Evolutionary conservation across 2,888 invertebrate genomes (phyloP).

Genomic region (Ochropacha duplaris): DNA sequence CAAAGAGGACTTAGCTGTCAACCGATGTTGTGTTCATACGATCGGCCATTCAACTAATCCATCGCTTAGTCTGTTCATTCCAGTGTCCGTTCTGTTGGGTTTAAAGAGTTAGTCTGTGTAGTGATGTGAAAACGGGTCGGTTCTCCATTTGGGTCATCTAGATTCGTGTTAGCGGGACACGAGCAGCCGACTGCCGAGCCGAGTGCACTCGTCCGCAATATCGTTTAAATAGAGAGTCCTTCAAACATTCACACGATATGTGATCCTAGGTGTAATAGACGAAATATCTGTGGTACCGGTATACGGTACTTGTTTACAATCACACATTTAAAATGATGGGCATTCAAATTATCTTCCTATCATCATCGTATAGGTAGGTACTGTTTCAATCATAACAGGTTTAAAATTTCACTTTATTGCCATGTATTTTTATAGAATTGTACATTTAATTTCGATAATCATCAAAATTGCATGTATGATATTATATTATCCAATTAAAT

Average conservation of each 20-base stretch:
- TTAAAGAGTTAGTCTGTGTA: conserved; percentile 46
- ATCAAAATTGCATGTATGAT: background rate
- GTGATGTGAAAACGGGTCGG: conserved; percentile 58
- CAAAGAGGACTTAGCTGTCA: conserved; percentile 3
- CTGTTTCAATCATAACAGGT: background rate
- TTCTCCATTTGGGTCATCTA: conserved; percentile 61
- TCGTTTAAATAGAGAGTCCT: conserved; percentile 35
- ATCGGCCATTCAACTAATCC: conserved; percentile 25
- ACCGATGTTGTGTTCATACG: conserved; percentile 15
- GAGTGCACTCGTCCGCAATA: conserved; percentile 44
- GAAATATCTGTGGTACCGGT: background rate
- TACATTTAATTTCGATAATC: too few species aligned
- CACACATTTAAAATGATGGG: background rate
- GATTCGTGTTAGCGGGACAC: conserved; percentile 55
- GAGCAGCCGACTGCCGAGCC: conserved; percentile 34
- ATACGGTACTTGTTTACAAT: too few species aligned
- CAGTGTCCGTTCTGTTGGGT: conserved; percentile 15
- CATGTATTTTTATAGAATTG: too few species aligned
- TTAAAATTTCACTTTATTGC: too few species aligned
- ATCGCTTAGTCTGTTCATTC: conserved; percentile 28
- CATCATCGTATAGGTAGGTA: too few species aligned
- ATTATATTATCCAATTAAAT: background rate
- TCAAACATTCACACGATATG: conserved; percentile 16
- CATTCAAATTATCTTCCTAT: background rate
- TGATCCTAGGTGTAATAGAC: conserved; percentile 1